phyloP scores from a whole-genome alignment of 2,888 invertebrate genomes.

The Ferdinandea cuprea region DNA sequence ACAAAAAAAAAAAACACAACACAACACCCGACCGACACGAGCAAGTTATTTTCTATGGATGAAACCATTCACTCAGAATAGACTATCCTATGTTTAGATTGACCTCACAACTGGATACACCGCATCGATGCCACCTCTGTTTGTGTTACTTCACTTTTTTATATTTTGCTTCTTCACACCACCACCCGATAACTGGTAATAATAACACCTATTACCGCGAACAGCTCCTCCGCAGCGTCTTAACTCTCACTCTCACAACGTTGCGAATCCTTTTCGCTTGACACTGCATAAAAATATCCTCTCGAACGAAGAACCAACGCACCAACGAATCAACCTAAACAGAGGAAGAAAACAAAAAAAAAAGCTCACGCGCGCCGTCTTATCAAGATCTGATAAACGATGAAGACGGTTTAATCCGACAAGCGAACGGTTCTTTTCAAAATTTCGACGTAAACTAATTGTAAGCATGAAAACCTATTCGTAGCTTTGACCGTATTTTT shows the following conservation, averaged over 20 bases:
- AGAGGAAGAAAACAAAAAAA: conserved; percentile 11
- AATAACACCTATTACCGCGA: not conserved
- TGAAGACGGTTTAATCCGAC: conserved; percentile 66
- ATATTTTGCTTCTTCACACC: not conserved
- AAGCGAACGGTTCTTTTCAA: conserved; percentile 70
- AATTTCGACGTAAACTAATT: conserved; percentile 72
- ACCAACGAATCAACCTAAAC: conserved; percentile 5
- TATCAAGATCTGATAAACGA: conserved; percentile 69
- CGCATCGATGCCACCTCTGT: not conserved
- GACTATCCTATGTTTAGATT: not conserved
- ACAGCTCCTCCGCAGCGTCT: not conserved
- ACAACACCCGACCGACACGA: conserved; percentile 19
- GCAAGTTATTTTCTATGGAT: not conserved
- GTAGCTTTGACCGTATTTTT: conserved; percentile 71
- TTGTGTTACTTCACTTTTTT: not conserved
- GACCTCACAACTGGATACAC: not conserved
- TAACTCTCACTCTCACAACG: not conserved
- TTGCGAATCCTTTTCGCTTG: conserved; percentile 20
- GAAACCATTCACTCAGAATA: not conserved
- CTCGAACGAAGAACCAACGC: conserved; percentile 28
- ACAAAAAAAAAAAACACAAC: too few species aligned
- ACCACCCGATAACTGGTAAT: conserved; percentile 2
- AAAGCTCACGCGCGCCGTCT: conserved; percentile 72
- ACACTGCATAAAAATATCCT: conserved; percentile 32
- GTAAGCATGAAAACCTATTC: conserved; percentile 36